These are phyloP conservation scores for Physocephala rufipes DNA, from an alignment of 2,888 invertebrate species.

Conservation along the genomic window DNA sequence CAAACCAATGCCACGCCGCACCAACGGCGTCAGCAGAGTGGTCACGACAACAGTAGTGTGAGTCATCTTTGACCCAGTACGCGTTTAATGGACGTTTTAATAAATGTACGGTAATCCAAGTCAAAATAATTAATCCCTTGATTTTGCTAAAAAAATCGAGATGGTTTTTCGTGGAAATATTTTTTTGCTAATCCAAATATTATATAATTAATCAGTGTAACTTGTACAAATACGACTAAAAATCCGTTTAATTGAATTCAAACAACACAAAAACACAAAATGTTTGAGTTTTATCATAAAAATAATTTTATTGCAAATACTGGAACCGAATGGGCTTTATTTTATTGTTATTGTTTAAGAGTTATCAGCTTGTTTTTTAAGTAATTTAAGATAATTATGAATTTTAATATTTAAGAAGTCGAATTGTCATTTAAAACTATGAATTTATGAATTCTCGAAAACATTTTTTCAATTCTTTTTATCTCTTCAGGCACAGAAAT, in stretches of 20 bases:
- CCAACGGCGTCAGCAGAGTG: conserved; percentile 43
- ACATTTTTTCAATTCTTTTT: too few relatives aligned
- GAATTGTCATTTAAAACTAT: too few relatives aligned
- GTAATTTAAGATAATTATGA: too few relatives aligned
- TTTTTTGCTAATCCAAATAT: not conserved
- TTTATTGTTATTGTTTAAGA: conserved; percentile 19
- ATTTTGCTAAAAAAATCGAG: not conserved
- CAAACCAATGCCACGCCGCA: conserved; percentile 57
- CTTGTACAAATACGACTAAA: not conserved
- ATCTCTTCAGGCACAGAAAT: too few relatives aligned
- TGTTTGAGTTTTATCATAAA: not conserved
- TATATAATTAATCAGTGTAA: not conserved
- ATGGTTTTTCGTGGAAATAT: not conserved
- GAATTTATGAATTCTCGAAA: too few relatives aligned
- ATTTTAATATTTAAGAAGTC: too few relatives aligned
- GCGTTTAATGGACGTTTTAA: not conserved
- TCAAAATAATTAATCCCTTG: not conserved
- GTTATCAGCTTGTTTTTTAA: conserved; percentile 1
- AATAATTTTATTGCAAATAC: not conserved
- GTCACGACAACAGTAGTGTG: conserved; percentile 50
- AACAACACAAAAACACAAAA: too few relatives aligned
- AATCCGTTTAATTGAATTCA: not conserved
- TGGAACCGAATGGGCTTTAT: conserved; percentile 48
- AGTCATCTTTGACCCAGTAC: not conserved
- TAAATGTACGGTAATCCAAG: not conserved